Evolutionary conservation across 2,797 vertebrate genomes (phyloP).

Genomic region (Rhodeus uyekii): DNA sequence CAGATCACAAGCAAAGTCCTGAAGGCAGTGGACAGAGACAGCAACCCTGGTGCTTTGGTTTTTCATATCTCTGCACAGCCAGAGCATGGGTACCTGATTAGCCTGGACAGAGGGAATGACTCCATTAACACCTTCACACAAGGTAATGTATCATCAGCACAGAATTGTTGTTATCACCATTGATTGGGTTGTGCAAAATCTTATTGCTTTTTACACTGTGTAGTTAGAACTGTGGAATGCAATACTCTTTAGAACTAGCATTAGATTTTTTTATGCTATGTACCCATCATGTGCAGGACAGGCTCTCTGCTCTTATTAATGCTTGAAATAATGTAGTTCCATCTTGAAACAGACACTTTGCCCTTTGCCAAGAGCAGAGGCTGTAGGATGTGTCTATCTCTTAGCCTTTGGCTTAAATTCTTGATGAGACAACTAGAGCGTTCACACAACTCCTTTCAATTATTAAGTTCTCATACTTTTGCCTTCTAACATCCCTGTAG

Average conservation of each 20-base stretch:
- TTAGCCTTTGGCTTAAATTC: conserved; percentile 43
- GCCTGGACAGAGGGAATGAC: conserved; percentile 86
- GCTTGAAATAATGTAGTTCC: conserved; percentile 13
- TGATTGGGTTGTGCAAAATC: background rate
- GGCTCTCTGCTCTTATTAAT: conserved; percentile 3
- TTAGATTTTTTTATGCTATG: background rate
- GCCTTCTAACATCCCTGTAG: conserved; percentile 27
- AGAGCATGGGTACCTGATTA: conserved; percentile 86
- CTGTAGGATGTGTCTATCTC: conserved; percentile 40
- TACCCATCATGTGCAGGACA: background rate
- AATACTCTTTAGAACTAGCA: background rate
- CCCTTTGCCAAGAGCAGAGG: conserved; percentile 35
- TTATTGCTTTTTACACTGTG: background rate
- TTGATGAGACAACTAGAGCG: conserved; percentile 50
- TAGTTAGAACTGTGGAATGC: background rate
- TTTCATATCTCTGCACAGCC: conserved; percentile 83
- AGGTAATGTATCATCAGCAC: conserved; percentile 77
- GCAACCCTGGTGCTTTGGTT: conserved; percentile 72
- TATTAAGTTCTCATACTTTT: conserved; percentile 61
- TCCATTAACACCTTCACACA: conserved; percentile 88
- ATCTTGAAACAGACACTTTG: conserved; percentile 40
- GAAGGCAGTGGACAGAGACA: conserved; percentile 88
- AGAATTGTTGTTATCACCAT: background rate
- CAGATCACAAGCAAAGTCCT: conserved; percentile 84
- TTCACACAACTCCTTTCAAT: conserved; percentile 57